Evolutionary conservation across 2,113 vertebrate species (phyloP).

Genomic region (Pluvialis apricaria): DNA sequence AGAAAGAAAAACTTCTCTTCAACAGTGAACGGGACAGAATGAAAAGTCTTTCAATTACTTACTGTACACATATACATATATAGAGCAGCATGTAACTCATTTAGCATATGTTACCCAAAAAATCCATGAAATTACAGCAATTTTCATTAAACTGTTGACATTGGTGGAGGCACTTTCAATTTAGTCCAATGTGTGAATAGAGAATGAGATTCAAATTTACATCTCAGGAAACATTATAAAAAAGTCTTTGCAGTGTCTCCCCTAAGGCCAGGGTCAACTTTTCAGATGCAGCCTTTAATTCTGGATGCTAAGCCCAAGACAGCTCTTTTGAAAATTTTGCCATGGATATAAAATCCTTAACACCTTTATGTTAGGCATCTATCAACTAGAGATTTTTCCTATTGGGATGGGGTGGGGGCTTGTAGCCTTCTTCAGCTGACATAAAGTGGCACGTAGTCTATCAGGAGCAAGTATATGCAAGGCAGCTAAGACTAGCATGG

Average conservation of each 20-base stretch:
- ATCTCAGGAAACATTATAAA: slow-evolving; percentile 23
- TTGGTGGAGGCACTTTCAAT: slow-evolving; percentile 1
- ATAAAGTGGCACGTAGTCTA: background rate
- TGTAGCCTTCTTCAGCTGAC: background rate
- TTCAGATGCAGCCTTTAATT: slow-evolving; percentile 49
- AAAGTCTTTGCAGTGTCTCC: slow-evolving; percentile 17
- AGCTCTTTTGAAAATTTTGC: slow-evolving; percentile 34
- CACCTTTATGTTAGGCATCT: background rate
- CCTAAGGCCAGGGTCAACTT: slow-evolving; percentile 38
- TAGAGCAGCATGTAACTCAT: background rate
- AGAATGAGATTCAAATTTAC: slow-evolving; percentile 51
- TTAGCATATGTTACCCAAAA: background rate
- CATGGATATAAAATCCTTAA: slow-evolving; percentile 23
- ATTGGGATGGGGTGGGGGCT: background rate
- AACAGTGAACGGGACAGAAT: background rate
- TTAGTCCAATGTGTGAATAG: background rate
- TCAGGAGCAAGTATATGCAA: background rate
- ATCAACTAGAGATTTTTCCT: background rate
- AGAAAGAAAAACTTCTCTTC: slow-evolving; percentile 46
- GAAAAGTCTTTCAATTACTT: slow-evolving; percentile 46
- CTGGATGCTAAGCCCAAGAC: background rate
- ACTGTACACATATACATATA: background rate
- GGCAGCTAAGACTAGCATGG: background rate
- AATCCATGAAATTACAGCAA: background rate
- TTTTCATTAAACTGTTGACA: slow-evolving; percentile 47